These are phyloP conservation scores for Aphelinus certus DNA, from an alignment of 1,140 invertebrate species.

Conservation along the genomic window DNA sequence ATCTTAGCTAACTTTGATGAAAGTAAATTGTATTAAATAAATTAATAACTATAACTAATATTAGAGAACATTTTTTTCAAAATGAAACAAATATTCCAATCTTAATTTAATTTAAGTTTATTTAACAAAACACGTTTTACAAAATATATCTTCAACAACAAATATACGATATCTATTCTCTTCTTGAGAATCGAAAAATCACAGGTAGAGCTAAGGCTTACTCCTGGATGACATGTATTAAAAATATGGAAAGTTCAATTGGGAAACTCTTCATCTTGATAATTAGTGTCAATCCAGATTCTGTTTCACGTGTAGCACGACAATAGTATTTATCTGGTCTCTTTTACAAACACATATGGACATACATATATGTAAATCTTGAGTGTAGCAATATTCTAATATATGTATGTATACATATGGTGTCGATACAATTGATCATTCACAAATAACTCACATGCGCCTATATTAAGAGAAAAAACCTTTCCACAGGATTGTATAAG, in stretches of 20 bases:
- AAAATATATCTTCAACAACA: slow-evolving; percentile 14
- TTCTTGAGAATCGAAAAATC: neutral
- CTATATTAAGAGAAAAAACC: slow-evolving; percentile 49
- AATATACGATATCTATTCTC: neutral
- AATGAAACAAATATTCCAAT: neutral
- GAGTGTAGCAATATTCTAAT: slow-evolving; percentile 40
- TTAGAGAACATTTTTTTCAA: slow-evolving; percentile 24
- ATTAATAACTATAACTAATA: slow-evolving; percentile 5
- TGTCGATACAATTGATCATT: slow-evolving; percentile 58
- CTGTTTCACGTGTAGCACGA: slow-evolving; percentile 44
- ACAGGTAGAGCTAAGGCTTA: slow-evolving; percentile 35
- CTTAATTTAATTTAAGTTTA: slow-evolving; percentile 21
- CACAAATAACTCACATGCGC: slow-evolving; percentile 60
- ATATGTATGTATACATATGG: slow-evolving; percentile 52
- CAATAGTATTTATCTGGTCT: slow-evolving; percentile 33
- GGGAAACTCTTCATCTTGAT: slow-evolving; percentile 18
- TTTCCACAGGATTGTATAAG: slow-evolving; percentile 43
- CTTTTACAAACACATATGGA: slow-evolving; percentile 31
- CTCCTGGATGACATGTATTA: slow-evolving; percentile 18
- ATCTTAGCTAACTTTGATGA: slow-evolving; percentile 15
- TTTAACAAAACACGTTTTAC: slow-evolving; percentile 28
- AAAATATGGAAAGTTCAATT: slow-evolving; percentile 20
- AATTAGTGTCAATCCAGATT: slow-evolving; percentile 45
- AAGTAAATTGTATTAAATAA: slow-evolving; percentile 19
- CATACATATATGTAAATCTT: slow-evolving; percentile 40